Conservation (phyloP, 2,113 vertebrate species). For the Penelope pileata region DNA sequence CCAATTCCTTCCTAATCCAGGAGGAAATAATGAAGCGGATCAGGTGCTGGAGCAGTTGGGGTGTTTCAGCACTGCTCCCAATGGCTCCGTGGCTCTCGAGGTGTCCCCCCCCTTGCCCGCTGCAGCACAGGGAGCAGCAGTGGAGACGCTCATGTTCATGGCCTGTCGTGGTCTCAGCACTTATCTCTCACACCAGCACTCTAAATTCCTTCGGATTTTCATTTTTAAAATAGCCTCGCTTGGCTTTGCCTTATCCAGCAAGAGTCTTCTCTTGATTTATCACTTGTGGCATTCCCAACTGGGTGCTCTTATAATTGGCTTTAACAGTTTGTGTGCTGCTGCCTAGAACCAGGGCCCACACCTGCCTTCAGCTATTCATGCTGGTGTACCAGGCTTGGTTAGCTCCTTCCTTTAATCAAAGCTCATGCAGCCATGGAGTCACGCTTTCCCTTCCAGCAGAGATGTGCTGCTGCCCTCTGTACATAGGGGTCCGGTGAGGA, state of each 20-base stretch:
- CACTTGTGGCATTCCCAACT: neutral
- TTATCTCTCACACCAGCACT: neutral
- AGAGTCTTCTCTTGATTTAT: neutral
- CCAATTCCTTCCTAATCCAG: neutral
- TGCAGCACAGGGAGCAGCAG: neutral
- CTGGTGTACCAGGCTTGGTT: neutral
- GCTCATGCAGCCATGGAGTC: accelerated
- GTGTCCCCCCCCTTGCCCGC: neutral
- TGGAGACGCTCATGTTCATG: neutral
- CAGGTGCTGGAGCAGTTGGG: neutral
- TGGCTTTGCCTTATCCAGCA: conserved; percentile 33
- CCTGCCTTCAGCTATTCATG: neutral
- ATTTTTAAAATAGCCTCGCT: conserved; percentile 16
- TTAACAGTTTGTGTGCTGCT: neutral
- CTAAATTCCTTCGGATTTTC: conserved; percentile 18
- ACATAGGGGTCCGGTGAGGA: accelerated
- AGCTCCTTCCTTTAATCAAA: neutral
- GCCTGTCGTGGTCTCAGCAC: neutral
- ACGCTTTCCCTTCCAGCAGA: neutral
- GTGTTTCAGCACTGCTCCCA: accelerated
- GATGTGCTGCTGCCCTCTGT: accelerated
- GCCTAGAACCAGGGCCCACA: accelerated
- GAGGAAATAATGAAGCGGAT: accelerated
- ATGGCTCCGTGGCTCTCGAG: neutral
- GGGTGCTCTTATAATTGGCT: neutral